Conservation (phyloP, 2,888 invertebrate species). For the Troides aeacus region DNA sequence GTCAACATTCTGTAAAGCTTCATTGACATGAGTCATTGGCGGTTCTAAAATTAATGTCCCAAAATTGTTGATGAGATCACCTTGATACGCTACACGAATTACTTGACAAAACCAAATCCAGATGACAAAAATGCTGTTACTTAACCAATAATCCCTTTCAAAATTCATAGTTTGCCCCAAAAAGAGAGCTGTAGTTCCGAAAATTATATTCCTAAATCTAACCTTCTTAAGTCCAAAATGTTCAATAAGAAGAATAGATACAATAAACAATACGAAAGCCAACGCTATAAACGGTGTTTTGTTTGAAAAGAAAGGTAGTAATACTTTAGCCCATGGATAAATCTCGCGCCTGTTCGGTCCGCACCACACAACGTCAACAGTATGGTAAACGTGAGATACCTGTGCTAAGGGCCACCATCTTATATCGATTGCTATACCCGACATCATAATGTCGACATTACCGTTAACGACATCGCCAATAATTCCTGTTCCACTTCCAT, state of each 20-base stretch:
- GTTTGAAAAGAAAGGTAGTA: slow-evolving; percentile 47
- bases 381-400: slow-evolving; percentile 42
- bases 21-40: slow-evolving; percentile 42
- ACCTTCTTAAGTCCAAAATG: slow-evolving; percentile 35
- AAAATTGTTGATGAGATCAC: slow-evolving; percentile 50
- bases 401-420: slow-evolving; percentile 43
- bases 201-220: slow-evolving; percentile 35
- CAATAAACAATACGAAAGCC: slow-evolving; percentile 39
- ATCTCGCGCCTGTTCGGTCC: slow-evolving; percentile 49
- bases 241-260: slow-evolving; percentile 35
- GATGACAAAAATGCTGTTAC: slow-evolving; percentile 47
- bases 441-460: slow-evolving; percentile 48
- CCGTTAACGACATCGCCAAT: slow-evolving; percentile 45
- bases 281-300: slow-evolving; percentile 42
- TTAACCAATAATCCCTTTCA: slow-evolving; percentile 42
- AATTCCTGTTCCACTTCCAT: slow-evolving; percentile 41
- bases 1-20: slow-evolving; percentile 45
- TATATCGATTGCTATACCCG: slow-evolving; percentile 41
- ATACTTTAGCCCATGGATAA: slow-evolving; percentile 47
- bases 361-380: slow-evolving; percentile 47
- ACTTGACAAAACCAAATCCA: slow-evolving; percentile 63
- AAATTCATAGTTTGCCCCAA: slow-evolving; percentile 51
- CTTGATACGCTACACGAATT: slow-evolving; percentile 57
- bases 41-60: slow-evolving; percentile 48
- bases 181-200: slow-evolving; percentile 48